These are phyloP conservation scores for Rhabdomys dilectus DNA, from an alignment of 2,113 vertebrate genomes.

Conservation along the genomic window DNA sequence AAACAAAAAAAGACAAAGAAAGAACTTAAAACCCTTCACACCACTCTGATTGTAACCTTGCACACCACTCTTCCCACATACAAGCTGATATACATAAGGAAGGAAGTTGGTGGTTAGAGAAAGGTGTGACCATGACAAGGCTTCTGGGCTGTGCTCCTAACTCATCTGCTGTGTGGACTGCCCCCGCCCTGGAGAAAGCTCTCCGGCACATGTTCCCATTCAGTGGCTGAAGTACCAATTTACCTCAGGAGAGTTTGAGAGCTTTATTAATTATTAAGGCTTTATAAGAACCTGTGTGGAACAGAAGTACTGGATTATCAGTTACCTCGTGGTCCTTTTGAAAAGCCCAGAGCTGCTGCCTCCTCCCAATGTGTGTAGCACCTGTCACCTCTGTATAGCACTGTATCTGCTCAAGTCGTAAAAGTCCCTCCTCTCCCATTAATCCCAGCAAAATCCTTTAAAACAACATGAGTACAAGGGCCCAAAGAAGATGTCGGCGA, in stretches of 20 bases:
- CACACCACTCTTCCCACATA: background rate
- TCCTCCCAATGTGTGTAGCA: rapidly evolving
- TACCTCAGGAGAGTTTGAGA: background rate
- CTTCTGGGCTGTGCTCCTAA: conserved; percentile 33
- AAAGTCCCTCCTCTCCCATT: background rate
- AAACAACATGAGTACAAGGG: conserved; percentile 4
- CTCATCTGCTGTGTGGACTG: background rate
- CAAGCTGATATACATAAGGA: conserved; percentile 60
- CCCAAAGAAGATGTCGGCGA: background rate
- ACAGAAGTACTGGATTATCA: background rate
- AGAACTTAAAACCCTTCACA: conserved; percentile 42
- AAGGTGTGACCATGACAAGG: background rate
- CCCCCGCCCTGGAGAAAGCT: background rate
- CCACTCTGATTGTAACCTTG: conserved; percentile 33
- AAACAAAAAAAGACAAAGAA: conserved; percentile 34
- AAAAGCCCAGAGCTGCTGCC: background rate
- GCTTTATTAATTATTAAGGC: conserved; percentile 44
- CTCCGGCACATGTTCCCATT: conserved; percentile 1
- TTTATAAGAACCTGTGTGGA: background rate
- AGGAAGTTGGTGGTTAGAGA: conserved; percentile 52
- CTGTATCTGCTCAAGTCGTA: background rate
- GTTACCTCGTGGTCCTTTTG: background rate
- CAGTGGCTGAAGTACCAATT: background rate
- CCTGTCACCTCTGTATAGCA: background rate
- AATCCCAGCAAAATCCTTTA: conserved; percentile 12